These are phyloP conservation scores for Elanus axillaris DNA, from an alignment of 2,113 vertebrate species.

Conservation along the genomic window DNA sequence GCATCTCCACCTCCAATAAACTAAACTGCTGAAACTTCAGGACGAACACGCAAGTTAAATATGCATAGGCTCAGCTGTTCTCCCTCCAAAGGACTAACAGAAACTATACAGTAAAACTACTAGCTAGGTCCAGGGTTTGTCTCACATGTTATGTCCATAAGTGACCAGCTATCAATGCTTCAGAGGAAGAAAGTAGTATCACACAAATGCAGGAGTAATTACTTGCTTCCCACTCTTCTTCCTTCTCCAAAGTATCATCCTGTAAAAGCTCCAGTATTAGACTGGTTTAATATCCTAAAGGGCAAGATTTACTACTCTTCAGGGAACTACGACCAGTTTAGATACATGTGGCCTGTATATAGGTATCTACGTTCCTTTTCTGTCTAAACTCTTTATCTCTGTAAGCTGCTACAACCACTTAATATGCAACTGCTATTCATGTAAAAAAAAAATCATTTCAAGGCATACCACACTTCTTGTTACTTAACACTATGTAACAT, in stretches of 20 bases:
- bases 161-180: neutral
- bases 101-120: neutral
- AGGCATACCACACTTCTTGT: neutral
- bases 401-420: neutral
- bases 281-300: neutral
- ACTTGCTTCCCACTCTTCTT: neutral
- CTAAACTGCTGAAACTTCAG: neutral
- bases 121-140: neutral
- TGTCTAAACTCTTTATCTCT: neutral
- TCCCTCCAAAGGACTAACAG: neutral
- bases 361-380: neutral
- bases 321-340: neutral
- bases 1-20: neutral
- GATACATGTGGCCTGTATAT: neutral
- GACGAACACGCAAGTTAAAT: neutral
- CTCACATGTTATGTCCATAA: fast-evolving
- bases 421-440: neutral
- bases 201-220: neutral
- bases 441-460: neutral
- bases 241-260: neutral
- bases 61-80: neutral
- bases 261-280: neutral
- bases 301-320: neutral
- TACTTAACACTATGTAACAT: neutral
- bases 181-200: neutral